phyloP scores from a whole-genome alignment of 2,797 vertebrate genomes.

The Monodelphis domestica region DNA sequence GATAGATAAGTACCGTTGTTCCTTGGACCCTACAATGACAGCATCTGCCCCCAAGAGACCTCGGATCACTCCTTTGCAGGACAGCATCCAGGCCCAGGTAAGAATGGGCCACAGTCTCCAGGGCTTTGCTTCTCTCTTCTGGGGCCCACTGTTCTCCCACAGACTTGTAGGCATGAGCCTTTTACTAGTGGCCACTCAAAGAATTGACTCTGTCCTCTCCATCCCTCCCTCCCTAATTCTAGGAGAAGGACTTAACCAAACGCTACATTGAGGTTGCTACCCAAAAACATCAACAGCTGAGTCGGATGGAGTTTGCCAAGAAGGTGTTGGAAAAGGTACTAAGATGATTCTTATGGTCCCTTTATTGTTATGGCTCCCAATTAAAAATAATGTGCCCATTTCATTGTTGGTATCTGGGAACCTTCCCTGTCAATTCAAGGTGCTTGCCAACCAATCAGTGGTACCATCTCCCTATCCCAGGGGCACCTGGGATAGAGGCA shows the following conservation, averaged over 20 bases:
- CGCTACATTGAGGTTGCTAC: conserved; percentile 89
- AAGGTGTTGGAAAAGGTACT: conserved; percentile 91
- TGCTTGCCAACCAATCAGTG: accelerated
- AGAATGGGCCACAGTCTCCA: background rate
- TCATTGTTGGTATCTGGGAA: background rate
- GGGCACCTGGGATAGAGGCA: too few species aligned
- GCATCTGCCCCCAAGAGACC: conserved; percentile 83
- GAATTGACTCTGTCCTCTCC: background rate
- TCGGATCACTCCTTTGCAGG: conserved; percentile 85
- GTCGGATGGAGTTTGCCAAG: conserved; percentile 91
- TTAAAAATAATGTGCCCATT: background rate
- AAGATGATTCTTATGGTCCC: accelerated
- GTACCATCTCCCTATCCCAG: background rate
- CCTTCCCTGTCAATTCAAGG: background rate
- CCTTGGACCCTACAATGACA: conserved; percentile 85
- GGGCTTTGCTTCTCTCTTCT: background rate
- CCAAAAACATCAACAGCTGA: conserved; percentile 90
- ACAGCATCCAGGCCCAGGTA: conserved; percentile 93
- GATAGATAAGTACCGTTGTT: conserved; percentile 90
- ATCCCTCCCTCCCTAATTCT: background rate
- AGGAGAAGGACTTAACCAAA: conserved; percentile 92
- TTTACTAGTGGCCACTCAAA: background rate
- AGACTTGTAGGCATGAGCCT: background rate
- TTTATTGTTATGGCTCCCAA: accelerated
- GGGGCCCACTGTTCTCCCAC: background rate